Evolutionary conservation across 2,113 vertebrate species (phyloP).

Genomic region (Amphiprion ocellaris): DNA sequence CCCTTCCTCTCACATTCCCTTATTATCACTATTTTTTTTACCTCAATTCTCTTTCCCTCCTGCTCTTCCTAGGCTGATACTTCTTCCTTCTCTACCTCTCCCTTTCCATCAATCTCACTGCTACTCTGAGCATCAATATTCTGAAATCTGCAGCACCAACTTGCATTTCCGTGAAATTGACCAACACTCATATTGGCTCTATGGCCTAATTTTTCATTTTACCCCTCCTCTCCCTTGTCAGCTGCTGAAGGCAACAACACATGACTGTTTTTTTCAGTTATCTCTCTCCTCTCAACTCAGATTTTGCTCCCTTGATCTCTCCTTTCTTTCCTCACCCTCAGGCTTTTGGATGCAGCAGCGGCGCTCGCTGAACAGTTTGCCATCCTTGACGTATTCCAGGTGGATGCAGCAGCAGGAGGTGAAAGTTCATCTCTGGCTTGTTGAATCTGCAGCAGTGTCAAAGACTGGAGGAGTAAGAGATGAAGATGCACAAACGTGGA

Average conservation of each 20-base stretch:
- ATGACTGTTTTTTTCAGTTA: conserved; percentile 8
- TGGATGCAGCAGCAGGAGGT: conserved; percentile 89
- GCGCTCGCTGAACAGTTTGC: conserved; percentile 52
- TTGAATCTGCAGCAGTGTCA: conserved; percentile 92
- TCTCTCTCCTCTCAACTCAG: background rate
- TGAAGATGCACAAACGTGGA: background rate
- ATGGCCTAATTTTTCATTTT: conserved; percentile 30
- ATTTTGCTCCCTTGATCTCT: conserved; percentile 6
- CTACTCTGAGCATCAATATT: conserved; percentile 20
- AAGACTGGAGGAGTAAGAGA: conserved; percentile 73
- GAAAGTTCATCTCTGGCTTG: conserved; percentile 92
- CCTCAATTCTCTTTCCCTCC: background rate
- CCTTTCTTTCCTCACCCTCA: conserved; percentile 27
- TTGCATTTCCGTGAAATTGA: conserved; percentile 19
- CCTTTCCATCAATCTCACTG: background rate
- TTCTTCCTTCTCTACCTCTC: background rate
- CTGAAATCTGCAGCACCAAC: background rate
- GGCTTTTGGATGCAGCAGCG: conserved; percentile 34
- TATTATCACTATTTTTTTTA: background rate
- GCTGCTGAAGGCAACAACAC: conserved; percentile 25
- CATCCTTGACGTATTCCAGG: conserved; percentile 75
- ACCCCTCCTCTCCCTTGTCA: background rate
- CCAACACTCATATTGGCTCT: conserved; percentile 9
- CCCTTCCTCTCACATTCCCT: background rate
- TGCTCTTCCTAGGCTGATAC: background rate